Conservation (phyloP, 2,888 invertebrate species). For the Stenodera caucasica region DNA sequence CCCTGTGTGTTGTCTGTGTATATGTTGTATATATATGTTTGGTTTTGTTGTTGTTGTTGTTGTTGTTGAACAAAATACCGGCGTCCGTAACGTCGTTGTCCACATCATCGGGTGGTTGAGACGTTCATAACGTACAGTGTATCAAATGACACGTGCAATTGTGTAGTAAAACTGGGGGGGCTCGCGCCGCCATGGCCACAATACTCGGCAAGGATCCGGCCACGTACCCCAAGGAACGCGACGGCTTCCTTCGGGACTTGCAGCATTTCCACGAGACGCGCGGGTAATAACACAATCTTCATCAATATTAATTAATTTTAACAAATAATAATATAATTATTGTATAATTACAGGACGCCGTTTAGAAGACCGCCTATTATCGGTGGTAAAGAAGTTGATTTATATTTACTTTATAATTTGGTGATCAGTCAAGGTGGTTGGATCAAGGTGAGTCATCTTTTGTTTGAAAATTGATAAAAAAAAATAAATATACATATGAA, state of each 20-base stretch:
- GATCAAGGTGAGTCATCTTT: constrained; percentile 73
- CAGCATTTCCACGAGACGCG: constrained; percentile 88
- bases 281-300: constrained; percentile 64
- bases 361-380: constrained; percentile 72
- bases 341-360: constrained; percentile 57
- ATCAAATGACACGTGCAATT: constrained; percentile 53
- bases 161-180: constrained; percentile 10
- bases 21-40: not conserved
- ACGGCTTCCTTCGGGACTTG: constrained; percentile 80
- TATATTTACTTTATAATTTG: constrained; percentile 86
- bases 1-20: not conserved
- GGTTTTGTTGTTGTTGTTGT: constrained; percentile 38
- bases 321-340: not conserved
- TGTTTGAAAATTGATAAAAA: not conserved
- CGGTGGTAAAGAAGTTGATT: constrained; percentile 89
- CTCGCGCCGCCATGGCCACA: constrained; percentile 61
- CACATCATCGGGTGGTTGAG: constrained; percentile 45
- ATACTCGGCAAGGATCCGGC: constrained; percentile 70
- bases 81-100: constrained; percentile 46
- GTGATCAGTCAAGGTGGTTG: constrained; percentile 93
- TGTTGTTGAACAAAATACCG: constrained; percentile 53
- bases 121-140: constrained; percentile 52
- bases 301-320: not conserved
- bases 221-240: constrained; percentile 76
- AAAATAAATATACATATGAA: not conserved